Evolutionary conservation across 2,113 vertebrate genomes (phyloP).

Genomic region (Ictidomys tridecemlineatus): DNA sequence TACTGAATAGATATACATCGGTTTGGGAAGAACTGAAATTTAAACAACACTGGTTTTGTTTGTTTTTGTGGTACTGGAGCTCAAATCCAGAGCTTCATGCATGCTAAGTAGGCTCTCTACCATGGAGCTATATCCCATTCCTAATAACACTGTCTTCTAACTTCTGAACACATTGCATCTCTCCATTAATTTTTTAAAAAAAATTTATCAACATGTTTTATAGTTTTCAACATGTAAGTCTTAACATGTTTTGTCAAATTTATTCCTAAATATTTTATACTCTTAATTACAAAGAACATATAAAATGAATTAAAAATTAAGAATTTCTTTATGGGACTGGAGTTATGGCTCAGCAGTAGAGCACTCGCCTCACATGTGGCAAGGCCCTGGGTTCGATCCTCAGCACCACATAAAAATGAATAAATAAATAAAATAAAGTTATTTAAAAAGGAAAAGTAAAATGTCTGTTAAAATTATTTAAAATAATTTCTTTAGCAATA

Average conservation of each 20-base stretch:
- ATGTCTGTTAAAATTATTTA: too few relatives aligned
- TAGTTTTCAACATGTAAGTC: background rate
- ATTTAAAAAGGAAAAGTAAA: too few relatives aligned
- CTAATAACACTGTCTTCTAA: background rate
- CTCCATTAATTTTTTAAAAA: background rate
- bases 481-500: background rate
- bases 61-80: too few relatives aligned
- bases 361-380: too few relatives aligned
- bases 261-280: background rate
- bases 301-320: slow-evolving; percentile 41
- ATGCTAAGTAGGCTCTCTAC: too few relatives aligned
- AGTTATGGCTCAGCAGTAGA: too few relatives aligned
- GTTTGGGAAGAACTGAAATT: slow-evolving; percentile 8
- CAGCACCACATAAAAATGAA: too few relatives aligned
- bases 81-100: too few relatives aligned
- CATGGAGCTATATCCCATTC: too few relatives aligned
- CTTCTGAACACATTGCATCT: background rate
- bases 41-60: background rate
- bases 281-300: slow-evolving; percentile 34
- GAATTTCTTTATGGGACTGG: background rate
- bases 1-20: background rate
- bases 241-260: slow-evolving; percentile 1
- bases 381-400: too few relatives aligned
- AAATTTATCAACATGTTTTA: slow-evolving; percentile 36
- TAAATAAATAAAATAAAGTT: too few relatives aligned